Conservation (phyloP, 2,113 vertebrate genomes). For the Heteronetta atricapilla region DNA sequence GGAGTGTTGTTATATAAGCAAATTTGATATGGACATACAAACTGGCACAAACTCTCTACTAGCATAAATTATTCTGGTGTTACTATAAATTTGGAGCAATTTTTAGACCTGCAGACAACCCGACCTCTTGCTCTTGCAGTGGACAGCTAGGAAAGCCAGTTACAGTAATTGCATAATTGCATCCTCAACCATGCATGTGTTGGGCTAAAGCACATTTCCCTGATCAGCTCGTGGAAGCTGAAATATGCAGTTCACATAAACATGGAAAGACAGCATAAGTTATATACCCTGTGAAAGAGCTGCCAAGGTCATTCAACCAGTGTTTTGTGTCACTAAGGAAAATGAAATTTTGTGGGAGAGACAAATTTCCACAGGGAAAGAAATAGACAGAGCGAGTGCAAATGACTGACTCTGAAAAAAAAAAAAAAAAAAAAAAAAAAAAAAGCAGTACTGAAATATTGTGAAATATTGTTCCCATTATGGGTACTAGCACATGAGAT, state of each 20-base stretch:
- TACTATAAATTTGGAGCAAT: not conserved
- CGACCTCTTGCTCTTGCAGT: not conserved
- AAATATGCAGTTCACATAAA: not conserved
- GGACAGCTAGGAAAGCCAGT: not conserved
- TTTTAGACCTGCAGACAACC: not conserved
- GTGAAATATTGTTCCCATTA: conserved; percentile 55
- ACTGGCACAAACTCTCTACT: not conserved
- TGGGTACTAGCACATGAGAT: conserved; percentile 33
- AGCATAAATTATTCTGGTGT: conserved; percentile 12
- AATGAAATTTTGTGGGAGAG: conserved; percentile 54
- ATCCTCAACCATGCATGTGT: not conserved
- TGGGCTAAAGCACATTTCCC: not conserved
- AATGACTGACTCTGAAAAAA: not conserved
- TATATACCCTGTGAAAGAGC: conserved; percentile 8
- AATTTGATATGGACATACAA: not conserved
- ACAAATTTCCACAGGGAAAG: conserved; percentile 45
- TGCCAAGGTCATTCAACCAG: conserved; percentile 32
- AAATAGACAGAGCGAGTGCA: not conserved
- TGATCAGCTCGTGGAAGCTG: not conserved
- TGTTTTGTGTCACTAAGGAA: not conserved
- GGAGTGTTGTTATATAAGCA: not conserved
- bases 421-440: too few relatives aligned
- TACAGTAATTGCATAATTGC: conserved; percentile 44
- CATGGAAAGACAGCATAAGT: not conserved
- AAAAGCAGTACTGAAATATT: conserved; percentile 24